Evolutionary conservation across 2,113 vertebrate genomes (phyloP), one percentile per base, ranked within the genome.

Genomic region (Halcyon malimbica): DNA sequence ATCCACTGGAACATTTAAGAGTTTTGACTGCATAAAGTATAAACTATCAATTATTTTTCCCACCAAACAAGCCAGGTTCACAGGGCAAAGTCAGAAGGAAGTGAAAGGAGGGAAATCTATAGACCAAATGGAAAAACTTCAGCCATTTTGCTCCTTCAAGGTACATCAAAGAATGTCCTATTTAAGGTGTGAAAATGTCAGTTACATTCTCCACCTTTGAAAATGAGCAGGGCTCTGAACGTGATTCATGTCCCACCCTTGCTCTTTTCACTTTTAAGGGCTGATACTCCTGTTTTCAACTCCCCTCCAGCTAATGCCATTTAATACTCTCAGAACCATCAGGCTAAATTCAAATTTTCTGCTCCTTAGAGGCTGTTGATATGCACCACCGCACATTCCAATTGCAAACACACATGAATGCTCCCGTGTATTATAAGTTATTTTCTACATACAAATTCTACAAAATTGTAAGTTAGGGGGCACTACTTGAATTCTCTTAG

Each of bases 381-480:
- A 94, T 93, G 78, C 53, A 89, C 85, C 80, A 74, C 46, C 2
- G 44, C 31, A 86, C 77, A 85, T 70, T 89, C 81, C 76, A 53
- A 94, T 12, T 93, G 93, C 94, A 97, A 93, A 97, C 31, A 95
- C 80, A 83, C 73, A 70, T 14, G 37, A 96, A 94, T 56, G 70
- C 90, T 89, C 92, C 50, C 20, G 54, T 93, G 89, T 93, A 67
- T 78, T 94, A 9, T 63, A 87, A 94, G 74, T 96, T 97, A 93
- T 94, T 97, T 97, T 97, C 93, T 92, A 89, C 75, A 80, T 18
- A 93, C 86, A 97, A 94, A 95, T 96, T 90, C 83, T 80, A 53
- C 85, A 92, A 95, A 92, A 95, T 46, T 91, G 81, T 87, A 91
- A 96, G 90, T 96, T 87, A 95, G 86, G 87, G 97, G 91, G 82